phyloP scores from a whole-genome alignment of 1,140 invertebrate species.

The Copidosoma floridanum region DNA sequence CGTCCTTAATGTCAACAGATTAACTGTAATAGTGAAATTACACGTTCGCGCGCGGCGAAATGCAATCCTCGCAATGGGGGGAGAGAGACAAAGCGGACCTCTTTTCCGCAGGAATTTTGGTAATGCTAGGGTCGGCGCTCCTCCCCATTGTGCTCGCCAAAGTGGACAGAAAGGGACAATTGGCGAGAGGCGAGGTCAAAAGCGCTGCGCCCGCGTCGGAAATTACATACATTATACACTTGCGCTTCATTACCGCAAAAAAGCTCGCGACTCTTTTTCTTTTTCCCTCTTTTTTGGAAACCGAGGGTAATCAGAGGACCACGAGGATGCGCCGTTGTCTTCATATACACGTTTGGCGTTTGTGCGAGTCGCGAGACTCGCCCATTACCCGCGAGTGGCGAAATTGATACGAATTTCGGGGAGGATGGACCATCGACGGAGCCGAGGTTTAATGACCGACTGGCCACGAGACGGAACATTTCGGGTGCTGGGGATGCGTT shows the following conservation, averaged over 20 bases:
- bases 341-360: neutral
- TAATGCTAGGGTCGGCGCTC: constrained; percentile 38
- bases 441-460: too few species aligned
- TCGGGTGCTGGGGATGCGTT: too few species aligned
- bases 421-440: too few species aligned
- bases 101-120: constrained; percentile 29
- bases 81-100: constrained; percentile 35
- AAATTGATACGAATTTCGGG: constrained; percentile 28
- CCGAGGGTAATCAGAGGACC: constrained; percentile 30
- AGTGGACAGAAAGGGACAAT: neutral
- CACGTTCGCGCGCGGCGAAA: constrained; percentile 36
- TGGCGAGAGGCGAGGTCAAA: constrained; percentile 26
- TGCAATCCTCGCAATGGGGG: constrained; percentile 41
- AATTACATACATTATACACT: constrained; percentile 41
- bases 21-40: constrained; percentile 57
- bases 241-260: constrained; percentile 34
- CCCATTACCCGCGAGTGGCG: neutral
- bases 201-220: constrained; percentile 21
- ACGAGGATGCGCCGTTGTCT: neutral
- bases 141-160: constrained; percentile 12
- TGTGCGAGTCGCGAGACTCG: neutral
- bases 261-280: neutral
- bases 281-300: constrained; percentile 18
- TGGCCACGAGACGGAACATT: too few species aligned
- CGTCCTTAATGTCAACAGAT: constrained; percentile 55